Base-by-base conservation (phyloP, 1,140 invertebrate genomes). In the Drosophila parabipectinata region DNA sequence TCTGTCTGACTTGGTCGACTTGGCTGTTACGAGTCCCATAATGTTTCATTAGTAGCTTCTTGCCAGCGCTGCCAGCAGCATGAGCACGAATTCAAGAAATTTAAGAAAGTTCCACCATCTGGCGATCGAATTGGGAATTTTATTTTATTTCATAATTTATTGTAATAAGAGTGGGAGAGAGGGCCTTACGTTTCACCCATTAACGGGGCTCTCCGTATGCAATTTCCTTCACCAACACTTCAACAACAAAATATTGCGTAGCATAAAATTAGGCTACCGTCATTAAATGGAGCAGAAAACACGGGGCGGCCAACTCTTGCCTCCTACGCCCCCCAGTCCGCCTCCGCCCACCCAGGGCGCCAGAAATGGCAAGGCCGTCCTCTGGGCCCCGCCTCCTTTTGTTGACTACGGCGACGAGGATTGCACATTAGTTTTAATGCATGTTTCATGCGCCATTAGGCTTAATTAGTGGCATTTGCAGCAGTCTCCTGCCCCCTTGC, bases 371-470 rank as follows among this genome's bases (percentile, higher is more conserved):
- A 71, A 71, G 55, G 37, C 15, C 64, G 52, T 47, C 54, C 15
- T 50, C 21, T 30, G 1, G 45, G 24, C 34, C 54, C 24, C 26
- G 28, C 39, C 4, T 15, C 39, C 9, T 12, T 14, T 59, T 18
- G 53, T 9, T 47, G 55, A 52, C 44, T 34, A 30, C 56, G 37
- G 32, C 52, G 77, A 73, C 61, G 64, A 41, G 77, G 72, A 73
- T 64, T 87, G 78, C 83, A 87, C 82, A 88, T 87, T 87, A 85
- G 82, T 85, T 85, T 87, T 81, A 85, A 87, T 88, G 78, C 83
- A 87, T 87, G 82, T 87, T 87, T 87, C 82, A 87, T 87, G 82
- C 82, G 82, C 83, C 82, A 87, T 87, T 87, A 87, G 83, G 82
- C 82, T 88, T 87, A 87, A 87, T 87, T 87, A 87, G 81, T 81